These are phyloP conservation scores for Acipenser transmontanus DNA, from an alignment of 2,797 vertebrate genomes.

Conservation along the genomic window DNA sequence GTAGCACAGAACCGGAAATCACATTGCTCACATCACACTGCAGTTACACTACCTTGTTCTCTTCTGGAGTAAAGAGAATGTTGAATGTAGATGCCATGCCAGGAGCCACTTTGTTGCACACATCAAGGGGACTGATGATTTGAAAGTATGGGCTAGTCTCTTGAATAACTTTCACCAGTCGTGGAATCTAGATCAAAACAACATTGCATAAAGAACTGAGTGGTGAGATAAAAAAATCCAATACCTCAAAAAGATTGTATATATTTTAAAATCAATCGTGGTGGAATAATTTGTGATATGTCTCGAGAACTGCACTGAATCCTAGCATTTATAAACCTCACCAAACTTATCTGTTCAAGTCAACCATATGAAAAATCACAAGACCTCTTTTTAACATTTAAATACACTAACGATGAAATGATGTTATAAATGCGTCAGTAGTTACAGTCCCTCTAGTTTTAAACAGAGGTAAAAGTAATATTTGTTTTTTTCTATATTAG, in stretches of 20 bases:
- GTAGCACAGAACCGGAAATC: background rate
- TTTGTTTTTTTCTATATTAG: background rate
- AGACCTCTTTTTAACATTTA: background rate
- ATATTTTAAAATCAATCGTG: background rate
- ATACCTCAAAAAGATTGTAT: background rate
- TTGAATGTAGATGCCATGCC: slow-evolving; percentile 55
- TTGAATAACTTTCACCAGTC: slow-evolving; percentile 61
- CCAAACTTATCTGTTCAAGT: too few relatives aligned
- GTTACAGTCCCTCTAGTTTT: slow-evolving; percentile 3
- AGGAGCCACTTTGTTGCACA: slow-evolving; percentile 67
- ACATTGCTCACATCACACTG: background rate
- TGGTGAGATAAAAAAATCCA: background rate
- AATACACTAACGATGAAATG: background rate
- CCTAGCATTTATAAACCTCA: too few relatives aligned
- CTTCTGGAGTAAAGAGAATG: slow-evolving; percentile 66
- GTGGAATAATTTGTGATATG: background rate
- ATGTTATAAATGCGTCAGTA: background rate
- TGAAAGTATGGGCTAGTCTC: slow-evolving; percentile 72
- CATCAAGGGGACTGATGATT: slow-evolving; percentile 52
- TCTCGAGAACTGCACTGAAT: background rate
- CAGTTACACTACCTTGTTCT: slow-evolving; percentile 67
- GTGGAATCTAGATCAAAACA: slow-evolving; percentile 55
- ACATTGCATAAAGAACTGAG: background rate
- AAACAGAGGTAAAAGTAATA: background rate
- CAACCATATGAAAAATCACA: background rate